Conservation (phyloP, 2,888 invertebrate genomes). For the Camponotus fellah region DNA sequence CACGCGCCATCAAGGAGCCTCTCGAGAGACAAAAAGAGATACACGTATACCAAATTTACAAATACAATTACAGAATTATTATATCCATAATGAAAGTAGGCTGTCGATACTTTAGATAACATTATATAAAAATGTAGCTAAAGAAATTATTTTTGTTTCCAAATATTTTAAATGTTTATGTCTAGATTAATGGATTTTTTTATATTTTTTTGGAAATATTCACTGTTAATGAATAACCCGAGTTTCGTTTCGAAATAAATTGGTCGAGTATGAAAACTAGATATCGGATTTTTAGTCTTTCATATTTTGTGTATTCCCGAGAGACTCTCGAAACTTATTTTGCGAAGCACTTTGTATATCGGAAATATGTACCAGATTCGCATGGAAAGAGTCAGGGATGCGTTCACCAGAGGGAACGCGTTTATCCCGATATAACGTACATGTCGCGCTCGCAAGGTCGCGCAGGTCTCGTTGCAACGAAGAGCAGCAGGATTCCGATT, state of each 20-base stretch:
- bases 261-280: too few species aligned
- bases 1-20: constrained; percentile 15
- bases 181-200: not conserved
- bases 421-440: constrained; percentile 38
- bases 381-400: not conserved
- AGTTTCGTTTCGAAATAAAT: too few species aligned
- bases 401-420: constrained; percentile 5
- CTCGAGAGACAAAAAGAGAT: not conserved
- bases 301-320: not conserved
- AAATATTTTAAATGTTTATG: not conserved
- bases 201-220: too few species aligned
- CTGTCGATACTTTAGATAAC: not conserved
- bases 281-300: too few species aligned
- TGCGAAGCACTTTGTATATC: not conserved
- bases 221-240: too few species aligned
- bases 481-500: constrained; percentile 15
- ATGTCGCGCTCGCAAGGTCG: constrained; percentile 62
- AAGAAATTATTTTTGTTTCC: not conserved
- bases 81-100: constrained; percentile 3
- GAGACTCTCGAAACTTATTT: not conserved
- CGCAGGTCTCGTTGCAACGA: constrained; percentile 36
- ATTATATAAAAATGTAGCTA: not conserved
- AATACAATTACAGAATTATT: not conserved
- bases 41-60: not conserved
- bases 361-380: not conserved